These are phyloP conservation scores for Vulpes lagopus DNA, from an alignment of 2,113 vertebrate species.

Conservation along the genomic window DNA sequence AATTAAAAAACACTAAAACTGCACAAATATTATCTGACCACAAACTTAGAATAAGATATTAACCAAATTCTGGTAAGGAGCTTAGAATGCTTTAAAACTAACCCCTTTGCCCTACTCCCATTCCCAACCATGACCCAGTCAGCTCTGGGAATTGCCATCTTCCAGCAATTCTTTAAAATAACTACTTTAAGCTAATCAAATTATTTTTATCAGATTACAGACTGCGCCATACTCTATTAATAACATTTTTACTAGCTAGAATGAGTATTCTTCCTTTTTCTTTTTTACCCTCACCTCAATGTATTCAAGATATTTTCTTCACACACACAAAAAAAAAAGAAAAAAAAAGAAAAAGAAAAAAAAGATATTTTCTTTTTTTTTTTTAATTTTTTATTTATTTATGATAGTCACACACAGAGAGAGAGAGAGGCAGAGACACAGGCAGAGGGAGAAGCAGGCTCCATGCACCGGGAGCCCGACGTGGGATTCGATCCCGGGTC, in stretches of 20 bases:
- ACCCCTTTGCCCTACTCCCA: neutral
- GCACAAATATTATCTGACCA: neutral
- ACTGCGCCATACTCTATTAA: neutral
- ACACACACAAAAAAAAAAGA: too few species aligned
- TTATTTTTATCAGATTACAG: conserved; percentile 45
- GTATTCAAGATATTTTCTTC: neutral
- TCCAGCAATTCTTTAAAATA: conserved; percentile 36
- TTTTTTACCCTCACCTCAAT: neutral
- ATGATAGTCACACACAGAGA: too few species aligned
- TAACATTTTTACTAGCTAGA: conserved; percentile 23
- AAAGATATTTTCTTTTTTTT: neutral
- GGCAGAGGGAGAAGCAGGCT: too few species aligned
- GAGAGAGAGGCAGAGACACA: too few species aligned
- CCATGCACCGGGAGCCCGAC: too few species aligned
- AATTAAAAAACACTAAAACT: neutral
- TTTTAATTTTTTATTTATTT: too few species aligned
- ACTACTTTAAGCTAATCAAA: conserved; percentile 15
- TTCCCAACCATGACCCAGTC: neutral
- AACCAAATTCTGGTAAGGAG: neutral
- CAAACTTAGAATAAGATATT: conserved; percentile 28
- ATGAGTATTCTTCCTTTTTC: neutral
- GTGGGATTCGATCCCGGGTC: too few species aligned
- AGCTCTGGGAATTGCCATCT: neutral
- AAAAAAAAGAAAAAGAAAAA: too few species aligned
- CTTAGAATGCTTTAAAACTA: conserved; percentile 13